phyloP scores from a whole-genome alignment of 1,140 invertebrate species.

The Holotrichia oblita region DNA sequence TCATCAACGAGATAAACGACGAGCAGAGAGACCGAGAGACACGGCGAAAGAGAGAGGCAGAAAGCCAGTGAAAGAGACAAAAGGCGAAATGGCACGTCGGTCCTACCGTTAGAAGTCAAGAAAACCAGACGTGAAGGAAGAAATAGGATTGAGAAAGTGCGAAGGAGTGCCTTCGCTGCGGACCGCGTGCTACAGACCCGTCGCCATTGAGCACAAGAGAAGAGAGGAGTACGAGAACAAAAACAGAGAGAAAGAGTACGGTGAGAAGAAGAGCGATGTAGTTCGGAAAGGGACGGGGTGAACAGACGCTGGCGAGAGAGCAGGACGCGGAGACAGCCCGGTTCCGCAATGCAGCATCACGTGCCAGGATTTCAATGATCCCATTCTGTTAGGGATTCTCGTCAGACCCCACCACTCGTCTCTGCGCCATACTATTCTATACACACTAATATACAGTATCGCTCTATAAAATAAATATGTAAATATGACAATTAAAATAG shows the following conservation, averaged over 20 bases:
- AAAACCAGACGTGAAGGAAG: neutral
- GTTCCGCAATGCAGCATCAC: constrained; percentile 50
- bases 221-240: neutral
- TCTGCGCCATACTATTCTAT: neutral
- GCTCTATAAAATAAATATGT: neutral
- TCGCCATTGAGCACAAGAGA: neutral
- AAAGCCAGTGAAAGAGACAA: too few species aligned
- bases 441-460: neutral
- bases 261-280: neutral
- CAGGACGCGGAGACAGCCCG: constrained; percentile 37
- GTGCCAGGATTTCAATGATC: constrained; percentile 48
- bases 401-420: neutral
- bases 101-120: too few species aligned
- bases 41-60: too few species aligned
- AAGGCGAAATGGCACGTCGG: too few species aligned
- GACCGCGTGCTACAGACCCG: too few species aligned
- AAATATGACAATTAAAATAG: too few species aligned
- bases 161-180: neutral
- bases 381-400: constrained; percentile 39
- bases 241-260: neutral
- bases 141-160: neutral
- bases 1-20: too few species aligned
- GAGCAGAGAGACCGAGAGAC: too few species aligned
- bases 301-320: neutral
- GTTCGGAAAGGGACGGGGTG: neutral